Evolutionary conservation across 2,113 vertebrate genomes (phyloP).

Genomic region (Tetrax tetrax): DNA sequence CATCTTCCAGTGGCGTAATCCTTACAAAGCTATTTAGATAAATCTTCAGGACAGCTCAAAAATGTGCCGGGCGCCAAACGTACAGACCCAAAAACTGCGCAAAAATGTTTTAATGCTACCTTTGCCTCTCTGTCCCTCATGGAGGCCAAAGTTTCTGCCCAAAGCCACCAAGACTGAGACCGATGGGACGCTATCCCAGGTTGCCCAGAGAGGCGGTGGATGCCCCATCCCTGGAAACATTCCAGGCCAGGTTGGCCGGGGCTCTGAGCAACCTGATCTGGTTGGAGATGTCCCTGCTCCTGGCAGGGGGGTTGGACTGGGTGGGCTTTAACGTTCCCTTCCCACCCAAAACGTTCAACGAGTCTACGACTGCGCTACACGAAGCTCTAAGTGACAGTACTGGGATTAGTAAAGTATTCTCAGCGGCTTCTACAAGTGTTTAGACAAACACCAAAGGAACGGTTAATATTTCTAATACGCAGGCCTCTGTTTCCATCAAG

Average conservation of each 20-base stretch:
- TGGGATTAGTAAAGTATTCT: not conserved
- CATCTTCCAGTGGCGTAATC: not conserved
- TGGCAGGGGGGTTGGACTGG: too few species aligned
- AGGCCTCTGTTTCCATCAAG: not conserved
- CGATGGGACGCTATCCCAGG: too few species aligned
- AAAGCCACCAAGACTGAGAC: not conserved
- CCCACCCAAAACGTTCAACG: too few species aligned
- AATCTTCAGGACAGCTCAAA: not conserved
- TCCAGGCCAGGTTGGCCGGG: too few species aligned
- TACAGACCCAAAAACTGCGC: not conserved
- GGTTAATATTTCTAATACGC: not conserved
- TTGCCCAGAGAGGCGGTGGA: too few species aligned
- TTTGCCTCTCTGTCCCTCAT: not conserved
- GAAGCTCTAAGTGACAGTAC: accelerated
- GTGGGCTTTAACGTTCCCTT: too few species aligned
- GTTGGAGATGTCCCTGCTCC: too few species aligned
- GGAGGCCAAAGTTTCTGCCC: not conserved
- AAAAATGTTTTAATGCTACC: not conserved
- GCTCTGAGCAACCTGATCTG: too few species aligned
- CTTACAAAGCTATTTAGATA: not conserved
- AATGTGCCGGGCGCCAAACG: not conserved
- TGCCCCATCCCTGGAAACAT: too few species aligned
- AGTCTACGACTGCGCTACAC: accelerated
- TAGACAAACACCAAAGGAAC: not conserved
- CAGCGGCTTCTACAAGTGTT: not conserved